Evolutionary conservation across 2,113 vertebrate genomes (phyloP).

Genomic region (Zosterops lateralis): DNA sequence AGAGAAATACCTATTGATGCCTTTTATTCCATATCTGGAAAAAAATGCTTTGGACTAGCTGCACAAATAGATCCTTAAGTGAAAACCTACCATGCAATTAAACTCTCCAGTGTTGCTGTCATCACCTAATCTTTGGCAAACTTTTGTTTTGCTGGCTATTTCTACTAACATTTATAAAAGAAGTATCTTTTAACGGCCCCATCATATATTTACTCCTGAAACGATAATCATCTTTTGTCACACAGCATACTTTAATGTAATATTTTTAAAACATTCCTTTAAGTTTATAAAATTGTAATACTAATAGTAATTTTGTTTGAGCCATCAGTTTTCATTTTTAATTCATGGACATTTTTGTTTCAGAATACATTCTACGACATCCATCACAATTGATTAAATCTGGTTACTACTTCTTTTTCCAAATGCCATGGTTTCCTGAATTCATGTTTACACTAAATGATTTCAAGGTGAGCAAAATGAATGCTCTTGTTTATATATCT

Average conservation of each 20-base stretch:
- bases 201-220: slow-evolving; percentile 22
- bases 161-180: not conserved
- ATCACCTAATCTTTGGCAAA: not conserved
- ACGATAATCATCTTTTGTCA: slow-evolving; percentile 15
- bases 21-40: not conserved
- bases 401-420: slow-evolving; percentile 97
- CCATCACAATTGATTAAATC: slow-evolving; percentile 95
- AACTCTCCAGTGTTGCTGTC: not conserved
- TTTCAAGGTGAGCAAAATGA: slow-evolving; percentile 88
- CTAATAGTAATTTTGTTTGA: slow-evolving; percentile 48
- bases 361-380: slow-evolving; percentile 94
- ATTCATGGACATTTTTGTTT: slow-evolving; percentile 74
- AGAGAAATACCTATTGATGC: not conserved
- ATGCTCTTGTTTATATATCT: slow-evolving; percentile 50
- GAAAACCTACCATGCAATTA: not conserved
- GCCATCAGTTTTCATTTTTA: slow-evolving; percentile 61
- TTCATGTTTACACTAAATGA: slow-evolving; percentile 98
- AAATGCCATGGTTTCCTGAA: slow-evolving; percentile 95
- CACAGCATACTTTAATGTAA: not conserved
- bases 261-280: slow-evolving; percentile 42
- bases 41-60: not conserved
- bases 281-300: slow-evolving; percentile 29
- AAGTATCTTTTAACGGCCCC: not conserved
- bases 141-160: not conserved
- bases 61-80: not conserved